Evolutionary conservation across 2,888 invertebrate species (phyloP).

Genomic region (Orchesella flavescens): DNA sequence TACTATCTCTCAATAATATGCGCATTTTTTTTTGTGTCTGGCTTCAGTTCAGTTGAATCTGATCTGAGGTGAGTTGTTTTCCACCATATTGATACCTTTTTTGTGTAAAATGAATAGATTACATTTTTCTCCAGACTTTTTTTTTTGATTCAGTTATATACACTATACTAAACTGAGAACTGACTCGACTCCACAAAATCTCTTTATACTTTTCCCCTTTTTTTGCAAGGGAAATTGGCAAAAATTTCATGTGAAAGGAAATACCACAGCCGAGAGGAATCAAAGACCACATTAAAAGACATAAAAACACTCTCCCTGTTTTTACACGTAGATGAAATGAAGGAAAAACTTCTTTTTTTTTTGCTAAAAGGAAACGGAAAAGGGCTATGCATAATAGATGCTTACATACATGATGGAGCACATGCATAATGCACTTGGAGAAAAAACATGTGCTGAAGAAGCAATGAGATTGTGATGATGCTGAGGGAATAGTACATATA

Average conservation of each 20-base stretch:
- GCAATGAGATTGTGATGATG: neutral
- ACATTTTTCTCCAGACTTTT: too few species aligned
- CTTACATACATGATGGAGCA: constrained; percentile 39
- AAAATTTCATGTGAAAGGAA: constrained; percentile 41
- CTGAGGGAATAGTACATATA: neutral
- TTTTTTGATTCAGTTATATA: too few species aligned
- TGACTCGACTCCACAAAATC: neutral
- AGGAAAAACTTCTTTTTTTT: neutral
- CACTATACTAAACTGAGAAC: too few species aligned
- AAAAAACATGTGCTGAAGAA: neutral
- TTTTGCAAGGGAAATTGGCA: constrained; percentile 26
- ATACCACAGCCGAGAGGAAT: constrained; percentile 15
- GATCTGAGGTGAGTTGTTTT: too few species aligned
- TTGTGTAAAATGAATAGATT: too few species aligned
- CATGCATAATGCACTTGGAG: constrained; percentile 10
- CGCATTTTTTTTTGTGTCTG: too few species aligned
- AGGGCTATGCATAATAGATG: constrained; percentile 45
- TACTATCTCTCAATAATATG: too few species aligned
- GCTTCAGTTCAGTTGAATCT: too few species aligned
- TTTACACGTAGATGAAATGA: neutral
- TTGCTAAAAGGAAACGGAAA: constrained; percentile 1
- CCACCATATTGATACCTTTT: too few species aligned
- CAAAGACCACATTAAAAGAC: constrained; percentile 35
- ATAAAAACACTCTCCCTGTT: neutral
- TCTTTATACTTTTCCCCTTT: constrained; percentile 7